phyloP scores from a whole-genome alignment of 1,140 invertebrate genomes.

The Lepidurus arcticus region DNA sequence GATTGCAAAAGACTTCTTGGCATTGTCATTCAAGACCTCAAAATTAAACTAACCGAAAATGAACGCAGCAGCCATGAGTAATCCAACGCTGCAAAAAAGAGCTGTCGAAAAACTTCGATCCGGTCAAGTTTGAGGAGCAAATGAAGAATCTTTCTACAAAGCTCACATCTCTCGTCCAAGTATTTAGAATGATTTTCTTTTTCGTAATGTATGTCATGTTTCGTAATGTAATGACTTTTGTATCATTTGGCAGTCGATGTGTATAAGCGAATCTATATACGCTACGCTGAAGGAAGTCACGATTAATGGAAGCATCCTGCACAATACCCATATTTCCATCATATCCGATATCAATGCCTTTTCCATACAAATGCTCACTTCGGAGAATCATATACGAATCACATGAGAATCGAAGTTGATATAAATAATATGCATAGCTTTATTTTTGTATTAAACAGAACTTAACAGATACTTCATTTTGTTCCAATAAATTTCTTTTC shows the following conservation, averaged over 20 bases:
- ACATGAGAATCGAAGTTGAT: too few species aligned
- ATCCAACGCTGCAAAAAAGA: constrained; percentile 37
- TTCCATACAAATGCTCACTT: not conserved
- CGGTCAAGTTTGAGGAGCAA: constrained; percentile 17
- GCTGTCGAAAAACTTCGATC: constrained; percentile 25
- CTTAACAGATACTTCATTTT: too few species aligned
- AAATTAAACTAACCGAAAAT: constrained; percentile 54
- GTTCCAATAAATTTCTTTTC: too few species aligned
- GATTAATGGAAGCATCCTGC: not conserved
- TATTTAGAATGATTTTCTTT: constrained; percentile 53
- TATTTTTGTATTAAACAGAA: too few species aligned
- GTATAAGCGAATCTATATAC: not conserved
- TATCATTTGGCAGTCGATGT: constrained; percentile 26
- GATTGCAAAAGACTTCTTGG: constrained; percentile 81
- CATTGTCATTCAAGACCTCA: constrained; percentile 72
- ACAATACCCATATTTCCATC: not conserved
- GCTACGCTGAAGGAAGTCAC: not conserved
- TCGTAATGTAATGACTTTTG: not conserved
- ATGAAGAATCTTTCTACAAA: constrained; percentile 46
- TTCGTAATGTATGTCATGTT: not conserved
- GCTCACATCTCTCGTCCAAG: constrained; percentile 68
- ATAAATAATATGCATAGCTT: too few species aligned
- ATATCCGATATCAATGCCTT: not conserved
- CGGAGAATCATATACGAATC: too few species aligned
- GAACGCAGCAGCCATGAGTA: constrained; percentile 51